Evolutionary conservation across 2,888 invertebrate species (phyloP), one percentile per base, ranked within the genome.

Genomic region (Phalera bucephala): DNA sequence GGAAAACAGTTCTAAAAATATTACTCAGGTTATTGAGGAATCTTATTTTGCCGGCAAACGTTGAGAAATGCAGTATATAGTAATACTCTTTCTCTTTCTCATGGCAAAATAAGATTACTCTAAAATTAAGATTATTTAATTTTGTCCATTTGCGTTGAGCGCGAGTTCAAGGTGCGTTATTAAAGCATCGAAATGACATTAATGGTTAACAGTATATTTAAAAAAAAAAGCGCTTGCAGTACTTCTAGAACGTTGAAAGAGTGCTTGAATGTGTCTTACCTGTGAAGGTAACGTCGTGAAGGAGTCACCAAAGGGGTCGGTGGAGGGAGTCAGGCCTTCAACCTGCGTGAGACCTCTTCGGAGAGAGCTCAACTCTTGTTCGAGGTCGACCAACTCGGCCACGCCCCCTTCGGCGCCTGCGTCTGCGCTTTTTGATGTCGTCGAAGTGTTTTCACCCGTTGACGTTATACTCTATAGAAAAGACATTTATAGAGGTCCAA

Each of bases 301-400:
- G 15, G 87, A 88, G 59, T 89, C 88, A 19, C 88, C 88, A 37
- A 89, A 89, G 2, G 88, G 88, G 45, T 88, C 88, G 2, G 92
- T 86, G n/a, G 92, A 88, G 1, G 94, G 92, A 2, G 96, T 96
- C 20, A 96, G 94, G 39, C 95, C 93, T 75, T 96, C 96, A 91
- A 97, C 96, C 82, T 97, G 96, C 52, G 95, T 94, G 45, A 97
- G 93, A 1, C 97, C 97, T 54, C 96, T 93, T 71, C 97, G 94
- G 60, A 97, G 84, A 39, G 95, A 96, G 70, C 94, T 95, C 43
- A 97, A 86, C 82, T 97, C 97, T 64, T 96, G 94, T 75, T 97
- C 97, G 50, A 97, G 86, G 79, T 96, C 97, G 9, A 97, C 94
- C 44, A 97, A 87, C 86, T 97, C 96, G 1, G 96, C 96, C 20